Evolutionary conservation across 53 echinoderm and acorn worm species (phyloP).

Genomic region (Temnopleurus reevesii): DNA sequence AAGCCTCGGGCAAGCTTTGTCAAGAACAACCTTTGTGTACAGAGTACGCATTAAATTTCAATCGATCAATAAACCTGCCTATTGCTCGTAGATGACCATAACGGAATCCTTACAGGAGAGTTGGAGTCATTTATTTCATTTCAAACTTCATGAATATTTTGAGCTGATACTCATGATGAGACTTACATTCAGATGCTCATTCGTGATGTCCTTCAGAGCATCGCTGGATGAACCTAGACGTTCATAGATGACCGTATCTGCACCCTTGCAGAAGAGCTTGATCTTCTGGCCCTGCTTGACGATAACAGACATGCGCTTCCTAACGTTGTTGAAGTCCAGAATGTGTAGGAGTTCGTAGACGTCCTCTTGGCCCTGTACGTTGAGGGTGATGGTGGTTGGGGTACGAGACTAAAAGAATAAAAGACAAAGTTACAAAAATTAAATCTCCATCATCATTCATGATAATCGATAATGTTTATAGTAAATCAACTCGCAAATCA

Average conservation of each 20-base stretch:
- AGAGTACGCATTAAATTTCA: too few species aligned
- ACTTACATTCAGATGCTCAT: slow-evolving; percentile 89
- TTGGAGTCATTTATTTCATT: too few species aligned
- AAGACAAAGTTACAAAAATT: background rate
- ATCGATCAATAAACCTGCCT: too few species aligned
- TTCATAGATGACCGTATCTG: slow-evolving; percentile 89
- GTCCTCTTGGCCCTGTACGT: slow-evolving; percentile 79
- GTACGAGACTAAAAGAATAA: slow-evolving; percentile 73
- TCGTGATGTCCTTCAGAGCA: slow-evolving; percentile 73
- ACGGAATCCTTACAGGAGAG: too few species aligned
- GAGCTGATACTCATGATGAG: too few species aligned
- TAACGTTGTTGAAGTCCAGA: slow-evolving; percentile 97
- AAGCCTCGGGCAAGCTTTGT: too few species aligned
- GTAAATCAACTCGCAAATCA: too few species aligned
- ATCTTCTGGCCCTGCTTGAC: slow-evolving; percentile 85
- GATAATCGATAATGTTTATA: too few species aligned
- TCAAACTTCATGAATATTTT: too few species aligned
- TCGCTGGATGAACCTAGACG: slow-evolving; percentile 72
- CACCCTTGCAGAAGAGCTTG: slow-evolving; percentile 94
- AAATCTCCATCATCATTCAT: too few species aligned
- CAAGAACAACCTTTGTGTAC: too few species aligned
- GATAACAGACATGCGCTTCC: slow-evolving; percentile 97
- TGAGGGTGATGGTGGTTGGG: slow-evolving; percentile 91
- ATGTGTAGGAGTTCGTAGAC: slow-evolving; percentile 93
- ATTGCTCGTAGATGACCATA: too few species aligned